phyloP scores from a whole-genome alignment of 30 jellyfish, hydroid and myxozoan species.

The Mastigias papua region DNA sequence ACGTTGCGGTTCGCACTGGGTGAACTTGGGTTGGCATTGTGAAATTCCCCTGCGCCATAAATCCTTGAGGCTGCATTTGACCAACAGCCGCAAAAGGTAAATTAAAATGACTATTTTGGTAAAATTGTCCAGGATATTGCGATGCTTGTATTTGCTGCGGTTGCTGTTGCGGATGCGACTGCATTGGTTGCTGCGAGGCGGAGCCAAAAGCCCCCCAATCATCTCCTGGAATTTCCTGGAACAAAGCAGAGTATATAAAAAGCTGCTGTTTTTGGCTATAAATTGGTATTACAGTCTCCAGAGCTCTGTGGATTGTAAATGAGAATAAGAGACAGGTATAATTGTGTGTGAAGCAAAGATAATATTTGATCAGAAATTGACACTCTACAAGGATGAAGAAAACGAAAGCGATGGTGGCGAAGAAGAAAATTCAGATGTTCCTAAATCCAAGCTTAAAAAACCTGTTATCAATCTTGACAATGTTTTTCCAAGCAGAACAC shows the following conservation, averaged over 20 bases:
- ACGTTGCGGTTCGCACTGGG: slow-evolving; percentile 27
- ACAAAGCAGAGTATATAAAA: background rate
- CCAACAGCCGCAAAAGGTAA: background rate
- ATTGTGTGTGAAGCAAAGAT: no score
- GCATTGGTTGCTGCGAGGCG: slow-evolving; percentile 15
- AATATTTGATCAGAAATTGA: no score
- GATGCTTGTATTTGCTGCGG: background rate
- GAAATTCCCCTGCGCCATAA: background rate
- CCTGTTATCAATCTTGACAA: no score
- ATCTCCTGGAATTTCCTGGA: slow-evolving; percentile 1
- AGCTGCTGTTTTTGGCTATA: no score
- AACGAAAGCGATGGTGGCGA: no score
- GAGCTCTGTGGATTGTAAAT: no score
- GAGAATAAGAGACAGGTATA: no score
- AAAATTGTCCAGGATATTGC: slow-evolving; percentile 21
- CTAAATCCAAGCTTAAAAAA: no score
- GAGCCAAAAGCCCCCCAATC: slow-evolving; percentile 63
- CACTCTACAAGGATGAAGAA: no score
- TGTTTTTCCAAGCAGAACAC: no score
- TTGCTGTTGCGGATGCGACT: slow-evolving; percentile 19
- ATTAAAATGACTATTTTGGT: slow-evolving; percentile 8
- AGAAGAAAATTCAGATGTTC: no score
- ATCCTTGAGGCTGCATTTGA: background rate
- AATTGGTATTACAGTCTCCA: no score
- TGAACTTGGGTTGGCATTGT: background rate